phyloP scores from a whole-genome alignment of 2,888 invertebrate genomes.

The Agonum fuliginosum region DNA sequence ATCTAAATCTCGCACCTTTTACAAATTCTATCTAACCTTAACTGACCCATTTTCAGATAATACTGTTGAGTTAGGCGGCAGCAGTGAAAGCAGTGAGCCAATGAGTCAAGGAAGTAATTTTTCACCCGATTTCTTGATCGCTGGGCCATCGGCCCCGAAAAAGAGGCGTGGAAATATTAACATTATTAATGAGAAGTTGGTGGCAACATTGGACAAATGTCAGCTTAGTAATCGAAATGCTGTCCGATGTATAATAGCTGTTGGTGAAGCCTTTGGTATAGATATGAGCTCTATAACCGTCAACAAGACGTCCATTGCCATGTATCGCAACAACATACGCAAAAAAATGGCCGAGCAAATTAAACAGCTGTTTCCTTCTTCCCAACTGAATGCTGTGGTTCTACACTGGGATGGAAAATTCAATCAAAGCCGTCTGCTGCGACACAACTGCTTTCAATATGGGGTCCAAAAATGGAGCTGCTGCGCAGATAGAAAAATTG shows the following conservation, averaged over 20 bases:
- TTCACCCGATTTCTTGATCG: background rate
- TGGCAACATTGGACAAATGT: constrained; percentile 41
- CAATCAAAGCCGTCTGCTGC: background rate
- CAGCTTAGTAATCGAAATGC: constrained; percentile 43
- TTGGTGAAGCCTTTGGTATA: constrained; percentile 5
- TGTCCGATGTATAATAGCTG: constrained; percentile 24
- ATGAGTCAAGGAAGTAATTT: background rate
- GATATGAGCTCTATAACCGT: constrained; percentile 10
- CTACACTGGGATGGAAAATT: constrained; percentile 57
- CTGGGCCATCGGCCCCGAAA: constrained; percentile 24
- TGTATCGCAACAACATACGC: constrained; percentile 22
- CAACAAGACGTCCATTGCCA: constrained; percentile 41
- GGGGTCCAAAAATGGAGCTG: constrained; percentile 63
- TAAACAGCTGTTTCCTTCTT: constrained; percentile 8
- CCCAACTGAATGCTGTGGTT: constrained; percentile 17
- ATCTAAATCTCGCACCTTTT: too few species aligned
- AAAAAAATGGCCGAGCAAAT: background rate
- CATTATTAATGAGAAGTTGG: constrained; percentile 17
- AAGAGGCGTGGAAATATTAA: constrained; percentile 11
- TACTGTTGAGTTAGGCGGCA: background rate
- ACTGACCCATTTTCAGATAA: too few species aligned
- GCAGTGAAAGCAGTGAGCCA: background rate
- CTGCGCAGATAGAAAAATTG: constrained; percentile 62
- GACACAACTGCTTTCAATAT: background rate
- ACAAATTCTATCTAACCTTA: too few species aligned